Evolutionary conservation across 2,113 vertebrate species (phyloP), one percentile per base, ranked within the genome.

Genomic region (Anser cygnoides): DNA sequence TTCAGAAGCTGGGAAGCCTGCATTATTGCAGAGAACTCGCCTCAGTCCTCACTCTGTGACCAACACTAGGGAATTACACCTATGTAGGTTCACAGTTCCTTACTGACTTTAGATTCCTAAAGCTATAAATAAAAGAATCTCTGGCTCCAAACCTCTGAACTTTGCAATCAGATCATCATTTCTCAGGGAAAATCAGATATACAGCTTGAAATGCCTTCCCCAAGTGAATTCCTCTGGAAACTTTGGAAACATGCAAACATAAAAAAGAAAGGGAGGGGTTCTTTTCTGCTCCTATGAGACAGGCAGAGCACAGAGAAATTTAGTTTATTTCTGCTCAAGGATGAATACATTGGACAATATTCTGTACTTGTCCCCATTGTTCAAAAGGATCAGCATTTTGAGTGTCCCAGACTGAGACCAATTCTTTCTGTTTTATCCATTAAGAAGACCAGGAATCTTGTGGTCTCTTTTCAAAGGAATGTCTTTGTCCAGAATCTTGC

Each of bases 391-490:
- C 80, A 66, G 31, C 12, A 46, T 55, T 89, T 65, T 84, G 58
- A 79, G 66, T 49, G 88, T 74, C 73, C 39, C 83, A 92, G 68
- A 91, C 74, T 2, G 28, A 90, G 62, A 94, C 29, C 12, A 92
- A 76, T 84, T 89, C 75, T 93, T 92, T 93, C 89, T 95, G 73
- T 76, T 95, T 95, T 96, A 94, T 96, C 80, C 66, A 84, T 94
- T 96, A 95, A 94, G 76, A 75, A 43, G 62, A 96, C 62, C 63
- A 94, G 77, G 96, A 95, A 93, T 92, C 90, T 82, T 96, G 96
- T 84, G 86, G 89, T 97, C 88, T 94, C n/a, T 91, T 96, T 96
- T 75, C 80, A 96, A 91, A 96, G 71, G 81, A 92, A 89, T 89
- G 77, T 84, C 89, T 95, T 95, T 94, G 93, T 93, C 87, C 87